These are phyloP conservation scores for Probaryconus sp. DNA, from an alignment of 1,140 invertebrate genomes.

Conservation along the genomic window DNA sequence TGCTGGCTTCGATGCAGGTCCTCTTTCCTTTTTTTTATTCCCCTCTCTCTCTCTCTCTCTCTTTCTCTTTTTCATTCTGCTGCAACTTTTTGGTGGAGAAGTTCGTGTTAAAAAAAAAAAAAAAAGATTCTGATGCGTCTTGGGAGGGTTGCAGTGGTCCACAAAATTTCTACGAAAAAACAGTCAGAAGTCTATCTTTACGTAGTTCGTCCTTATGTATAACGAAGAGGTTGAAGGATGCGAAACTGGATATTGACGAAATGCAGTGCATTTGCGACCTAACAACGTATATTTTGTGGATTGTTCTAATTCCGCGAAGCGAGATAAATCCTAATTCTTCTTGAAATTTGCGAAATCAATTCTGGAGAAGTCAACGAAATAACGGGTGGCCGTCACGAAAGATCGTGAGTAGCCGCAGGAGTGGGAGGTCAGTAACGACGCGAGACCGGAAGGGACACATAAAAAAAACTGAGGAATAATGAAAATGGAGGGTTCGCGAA, in stretches of 20 bases:
- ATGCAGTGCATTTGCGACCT: slow-evolving; percentile 6
- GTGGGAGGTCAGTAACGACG: slow-evolving; percentile 21
- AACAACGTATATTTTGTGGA: slow-evolving; percentile 27
- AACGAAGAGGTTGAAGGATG: no score
- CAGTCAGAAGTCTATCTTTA: background rate
- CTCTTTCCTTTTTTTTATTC: no score
- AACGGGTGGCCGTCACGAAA: slow-evolving; percentile 61
- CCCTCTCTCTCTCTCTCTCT: no score
- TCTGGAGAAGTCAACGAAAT: slow-evolving; percentile 51
- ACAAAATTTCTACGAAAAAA: no score
- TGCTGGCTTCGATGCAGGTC: slow-evolving; percentile 67
- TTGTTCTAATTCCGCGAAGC: slow-evolving; percentile 54
- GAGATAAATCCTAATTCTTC: slow-evolving; percentile 25
- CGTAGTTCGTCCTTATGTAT: no score
- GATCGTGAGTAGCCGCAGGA: slow-evolving; percentile 7
- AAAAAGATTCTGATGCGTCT: no score
- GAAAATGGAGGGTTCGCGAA: slow-evolving; percentile 47
- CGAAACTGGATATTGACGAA: no score
- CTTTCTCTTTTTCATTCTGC: no score
- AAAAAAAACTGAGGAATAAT: slow-evolving; percentile 49
- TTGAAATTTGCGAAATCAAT: slow-evolving; percentile 59
- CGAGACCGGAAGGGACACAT: slow-evolving; percentile 45
- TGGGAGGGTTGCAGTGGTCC: no score
- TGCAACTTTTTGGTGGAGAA: no score
- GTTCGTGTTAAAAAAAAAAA: no score